These are phyloP conservation scores for Philaethria dido DNA, from an alignment of 2,888 invertebrate genomes.

Conservation along the genomic window DNA sequence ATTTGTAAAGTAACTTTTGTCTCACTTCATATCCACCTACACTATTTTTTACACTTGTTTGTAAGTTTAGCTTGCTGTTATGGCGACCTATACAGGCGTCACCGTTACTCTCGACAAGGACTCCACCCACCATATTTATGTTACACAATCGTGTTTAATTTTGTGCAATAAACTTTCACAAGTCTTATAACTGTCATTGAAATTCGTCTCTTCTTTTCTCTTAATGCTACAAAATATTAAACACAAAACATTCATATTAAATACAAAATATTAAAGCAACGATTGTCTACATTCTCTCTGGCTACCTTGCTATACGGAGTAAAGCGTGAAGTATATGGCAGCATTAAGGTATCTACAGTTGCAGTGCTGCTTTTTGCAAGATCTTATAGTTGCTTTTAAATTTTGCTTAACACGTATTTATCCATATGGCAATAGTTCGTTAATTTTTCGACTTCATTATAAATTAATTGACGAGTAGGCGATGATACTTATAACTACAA, in stretches of 20 bases:
- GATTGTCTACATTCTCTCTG: too few species aligned
- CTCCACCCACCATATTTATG: constrained; percentile 62
- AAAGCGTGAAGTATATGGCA: too few species aligned
- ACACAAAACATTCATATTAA: too few species aligned
- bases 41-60: constrained; percentile 51
- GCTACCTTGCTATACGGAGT: too few species aligned
- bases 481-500: constrained; percentile 27
- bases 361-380: too few species aligned
- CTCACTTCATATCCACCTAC: constrained; percentile 63
- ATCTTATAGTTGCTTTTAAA: too few species aligned
- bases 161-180: constrained; percentile 47
- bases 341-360: too few species aligned
- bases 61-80: constrained; percentile 58
- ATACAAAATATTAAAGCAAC: too few species aligned
- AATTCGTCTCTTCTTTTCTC: neutral
- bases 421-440: neutral
- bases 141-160: constrained; percentile 55
- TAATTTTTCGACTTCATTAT: neutral
- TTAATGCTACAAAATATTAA: neutral
- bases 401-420: too few species aligned
- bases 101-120: constrained; percentile 55
- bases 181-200: constrained; percentile 16
- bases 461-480: constrained; percentile 27
- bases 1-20: constrained; percentile 62
- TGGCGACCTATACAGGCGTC: constrained; percentile 64